Conservation (phyloP, 1,140 invertebrate species). For the Xylocopa sonorina region DNA sequence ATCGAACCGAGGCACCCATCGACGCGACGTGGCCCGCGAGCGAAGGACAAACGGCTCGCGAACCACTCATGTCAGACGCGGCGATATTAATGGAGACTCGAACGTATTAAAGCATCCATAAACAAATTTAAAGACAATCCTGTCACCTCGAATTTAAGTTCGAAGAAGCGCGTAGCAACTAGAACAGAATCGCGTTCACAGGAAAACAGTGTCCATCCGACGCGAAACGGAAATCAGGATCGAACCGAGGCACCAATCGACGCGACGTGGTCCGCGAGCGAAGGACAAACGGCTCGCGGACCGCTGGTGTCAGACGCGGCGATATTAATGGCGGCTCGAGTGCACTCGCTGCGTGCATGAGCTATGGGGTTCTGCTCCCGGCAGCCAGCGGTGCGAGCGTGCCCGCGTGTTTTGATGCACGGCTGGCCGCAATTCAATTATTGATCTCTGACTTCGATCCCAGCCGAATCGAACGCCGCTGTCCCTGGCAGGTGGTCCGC, state of each 20-base stretch:
- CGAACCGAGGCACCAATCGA: too few species aligned
- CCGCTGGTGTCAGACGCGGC: constrained; percentile 29
- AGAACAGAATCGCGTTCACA: too few species aligned
- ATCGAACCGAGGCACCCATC: too few species aligned
- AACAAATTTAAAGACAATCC: too few species aligned
- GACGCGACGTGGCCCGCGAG: too few species aligned
- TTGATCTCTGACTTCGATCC: constrained; percentile 46
- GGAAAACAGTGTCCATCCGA: neutral
- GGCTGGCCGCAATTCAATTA: constrained; percentile 44
- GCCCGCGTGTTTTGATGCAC: constrained; percentile 46
- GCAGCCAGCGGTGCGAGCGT: constrained; percentile 12
- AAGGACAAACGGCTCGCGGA: constrained; percentile 23
- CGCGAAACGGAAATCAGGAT: neutral
- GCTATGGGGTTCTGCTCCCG: constrained; percentile 40
- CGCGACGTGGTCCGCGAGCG: too few species aligned
- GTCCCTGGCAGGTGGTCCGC: constrained; percentile 13
- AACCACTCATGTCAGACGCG: constrained; percentile 27
- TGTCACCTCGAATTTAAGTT: too few species aligned
- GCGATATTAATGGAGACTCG: constrained; percentile 51
- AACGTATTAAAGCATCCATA: too few species aligned
- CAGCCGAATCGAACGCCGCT: constrained; percentile 28
- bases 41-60: constrained; percentile 21
- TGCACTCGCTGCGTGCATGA: constrained; percentile 42
- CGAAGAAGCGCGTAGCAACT: too few species aligned
- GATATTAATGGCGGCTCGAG: constrained; percentile 54